A percentile compares a stretch with the other conserved stretches of the same genome.
phyloP scores from a whole-genome alignment of 2,113 vertebrate species.

The Chelonoidis abingdonii region DNA sequence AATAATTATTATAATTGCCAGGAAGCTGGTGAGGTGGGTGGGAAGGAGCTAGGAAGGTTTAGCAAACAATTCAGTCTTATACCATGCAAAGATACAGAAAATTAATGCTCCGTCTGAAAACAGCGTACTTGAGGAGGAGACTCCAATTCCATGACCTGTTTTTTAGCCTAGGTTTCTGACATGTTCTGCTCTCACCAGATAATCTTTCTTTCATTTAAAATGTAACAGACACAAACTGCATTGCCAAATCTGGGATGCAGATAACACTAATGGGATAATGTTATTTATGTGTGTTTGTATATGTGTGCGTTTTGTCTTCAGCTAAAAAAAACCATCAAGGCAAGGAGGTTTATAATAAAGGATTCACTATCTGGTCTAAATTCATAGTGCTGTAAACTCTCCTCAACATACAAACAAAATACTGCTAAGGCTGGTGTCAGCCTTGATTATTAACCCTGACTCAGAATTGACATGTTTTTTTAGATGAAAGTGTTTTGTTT shows the following conservation, averaged over 20 bases:
- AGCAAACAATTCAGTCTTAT: not conserved
- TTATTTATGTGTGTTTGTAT: not conserved
- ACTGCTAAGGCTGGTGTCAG: not conserved
- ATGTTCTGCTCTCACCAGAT: not conserved
- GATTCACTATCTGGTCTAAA: not conserved
- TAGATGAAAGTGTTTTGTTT: not conserved
- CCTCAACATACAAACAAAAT: not conserved
- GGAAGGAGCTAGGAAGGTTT: not conserved
- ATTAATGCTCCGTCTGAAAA: not conserved
- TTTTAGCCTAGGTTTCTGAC: not conserved
- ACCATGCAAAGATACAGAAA: not conserved
- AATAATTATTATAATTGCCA: not conserved
- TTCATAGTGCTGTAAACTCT: not conserved
- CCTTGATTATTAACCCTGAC: not conserved
- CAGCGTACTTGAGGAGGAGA: not conserved
- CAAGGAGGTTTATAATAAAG: not conserved
- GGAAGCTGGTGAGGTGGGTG: not conserved
- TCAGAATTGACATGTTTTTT: not conserved
- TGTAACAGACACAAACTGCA: not conserved
- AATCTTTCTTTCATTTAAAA: not conserved
- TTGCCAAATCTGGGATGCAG: not conserved
- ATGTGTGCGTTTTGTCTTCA: not conserved
- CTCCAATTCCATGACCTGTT: not conserved
- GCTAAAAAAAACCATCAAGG: not conserved
- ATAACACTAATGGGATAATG: not conserved